These are phyloP conservation scores for Chaetorhynchus papuensis DNA, from an alignment of 2,113 vertebrate species.

Conservation along the genomic window DNA sequence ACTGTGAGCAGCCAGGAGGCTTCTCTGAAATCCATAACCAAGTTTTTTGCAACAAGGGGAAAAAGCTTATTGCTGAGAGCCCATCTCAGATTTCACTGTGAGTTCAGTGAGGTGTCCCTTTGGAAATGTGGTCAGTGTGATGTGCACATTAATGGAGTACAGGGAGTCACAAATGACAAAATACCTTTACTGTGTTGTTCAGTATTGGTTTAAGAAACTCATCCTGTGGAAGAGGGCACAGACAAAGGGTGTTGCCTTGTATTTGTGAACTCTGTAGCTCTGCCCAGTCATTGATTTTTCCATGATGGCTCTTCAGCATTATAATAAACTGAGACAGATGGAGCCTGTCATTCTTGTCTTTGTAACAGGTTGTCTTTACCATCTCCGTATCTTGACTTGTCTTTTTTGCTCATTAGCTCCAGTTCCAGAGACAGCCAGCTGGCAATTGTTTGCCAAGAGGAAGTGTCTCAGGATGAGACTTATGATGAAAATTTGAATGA, in stretches of 20 bases:
- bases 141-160: background rate
- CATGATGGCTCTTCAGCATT: background rate
- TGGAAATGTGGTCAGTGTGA: background rate
- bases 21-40: background rate
- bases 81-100: background rate
- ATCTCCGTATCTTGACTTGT: conserved; percentile 6
- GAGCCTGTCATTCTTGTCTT: conserved; percentile 43
- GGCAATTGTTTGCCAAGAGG: conserved; percentile 85
- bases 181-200: background rate
- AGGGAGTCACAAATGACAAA: background rate
- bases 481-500: conserved; percentile 81
- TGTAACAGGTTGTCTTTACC: conserved; percentile 27
- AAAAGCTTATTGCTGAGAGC: background rate
- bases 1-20: background rate
- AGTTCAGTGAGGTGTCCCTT: background rate
- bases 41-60: background rate
- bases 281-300: conserved; percentile 15
- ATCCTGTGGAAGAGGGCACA: background rate
- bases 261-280: background rate
- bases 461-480: conserved; percentile 82
- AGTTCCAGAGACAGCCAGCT: conserved; percentile 88
- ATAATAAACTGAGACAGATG: conserved; percentile 29
- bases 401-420: conserved; percentile 76
- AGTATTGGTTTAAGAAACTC: background rate
- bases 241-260: background rate